Evolutionary conservation across 2,797 vertebrate species (phyloP).

Genomic region (Crenichthys baileyi): DNA sequence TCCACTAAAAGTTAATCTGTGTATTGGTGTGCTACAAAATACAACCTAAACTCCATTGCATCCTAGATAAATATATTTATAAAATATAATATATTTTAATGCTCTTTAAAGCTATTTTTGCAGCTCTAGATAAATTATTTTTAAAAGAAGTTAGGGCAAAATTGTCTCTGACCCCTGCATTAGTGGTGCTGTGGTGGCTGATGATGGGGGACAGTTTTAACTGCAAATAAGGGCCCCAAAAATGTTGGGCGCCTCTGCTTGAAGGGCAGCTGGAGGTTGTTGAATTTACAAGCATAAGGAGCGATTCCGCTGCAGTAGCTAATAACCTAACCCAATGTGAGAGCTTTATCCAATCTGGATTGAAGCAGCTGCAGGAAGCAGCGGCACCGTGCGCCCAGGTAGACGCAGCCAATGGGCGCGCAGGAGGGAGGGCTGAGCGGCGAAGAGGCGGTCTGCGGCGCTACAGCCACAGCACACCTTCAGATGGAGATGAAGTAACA

Average conservation of each 20-base stretch:
- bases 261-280: not conserved
- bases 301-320: not conserved
- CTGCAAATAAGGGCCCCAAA: not conserved
- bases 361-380: conserved; percentile 27
- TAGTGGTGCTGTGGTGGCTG: not conserved
- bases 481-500: conserved; percentile 74
- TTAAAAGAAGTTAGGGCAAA: no score
- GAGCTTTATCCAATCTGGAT: not conserved
- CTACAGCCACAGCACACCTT: conserved; percentile 77
- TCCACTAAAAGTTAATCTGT: not conserved
- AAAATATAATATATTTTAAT: no score
- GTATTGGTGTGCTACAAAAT: not conserved
- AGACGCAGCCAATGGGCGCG: conserved; percentile 76
- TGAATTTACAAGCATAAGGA: not conserved
- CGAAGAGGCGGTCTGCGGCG: conserved; percentile 67
- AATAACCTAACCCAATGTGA: not conserved
- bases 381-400: conserved; percentile 69
- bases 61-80: no score
- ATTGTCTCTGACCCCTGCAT: not conserved
- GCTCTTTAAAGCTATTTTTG: no score
- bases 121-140: no score
- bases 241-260: not conserved
- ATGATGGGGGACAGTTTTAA: no score
- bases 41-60: not conserved
- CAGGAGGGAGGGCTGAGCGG: conserved; percentile 54